Evolutionary conservation across 2,888 invertebrate species (phyloP).

Genomic region (Linnaemya tessellans): DNA sequence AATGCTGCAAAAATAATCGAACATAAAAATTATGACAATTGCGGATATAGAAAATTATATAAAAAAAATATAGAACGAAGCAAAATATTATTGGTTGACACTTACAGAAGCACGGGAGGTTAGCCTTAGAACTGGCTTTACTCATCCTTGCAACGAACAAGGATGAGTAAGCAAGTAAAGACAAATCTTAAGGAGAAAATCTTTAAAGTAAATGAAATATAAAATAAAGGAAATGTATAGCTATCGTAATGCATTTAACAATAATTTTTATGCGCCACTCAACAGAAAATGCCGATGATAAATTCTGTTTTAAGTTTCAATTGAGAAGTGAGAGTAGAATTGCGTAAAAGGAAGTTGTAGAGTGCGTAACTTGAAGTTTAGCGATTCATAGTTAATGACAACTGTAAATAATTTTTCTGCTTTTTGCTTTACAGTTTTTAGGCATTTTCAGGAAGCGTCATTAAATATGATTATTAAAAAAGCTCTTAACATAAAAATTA

Average conservation of each 20-base stretch:
- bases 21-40: slow-evolving; percentile 75
- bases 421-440: neutral
- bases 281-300: slow-evolving; percentile 54
- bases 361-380: neutral
- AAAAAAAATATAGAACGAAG: slow-evolving; percentile 43
- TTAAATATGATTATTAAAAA: neutral
- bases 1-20: slow-evolving; percentile 63
- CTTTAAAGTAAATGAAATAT: slow-evolving; percentile 45
- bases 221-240: slow-evolving; percentile 66
- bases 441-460: neutral
- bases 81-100: slow-evolving; percentile 49
- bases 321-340: neutral
- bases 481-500: neutral
- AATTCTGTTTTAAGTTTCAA: neutral
- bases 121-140: neutral
- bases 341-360: neutral
- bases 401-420: slow-evolving; percentile 14
- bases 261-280: slow-evolving; percentile 69
- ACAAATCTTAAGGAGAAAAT: slow-evolving; percentile 6
- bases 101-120: neutral
- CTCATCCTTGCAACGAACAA: neutral
- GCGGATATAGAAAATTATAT: slow-evolving; percentile 75
- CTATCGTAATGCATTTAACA: slow-evolving; percentile 67
- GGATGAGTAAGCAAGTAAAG: slow-evolving; percentile 10
- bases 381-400: slow-evolving; percentile 20